Conservation (phyloP, 2,797 vertebrate genomes). For the Pelochelys cantorii region DNA sequence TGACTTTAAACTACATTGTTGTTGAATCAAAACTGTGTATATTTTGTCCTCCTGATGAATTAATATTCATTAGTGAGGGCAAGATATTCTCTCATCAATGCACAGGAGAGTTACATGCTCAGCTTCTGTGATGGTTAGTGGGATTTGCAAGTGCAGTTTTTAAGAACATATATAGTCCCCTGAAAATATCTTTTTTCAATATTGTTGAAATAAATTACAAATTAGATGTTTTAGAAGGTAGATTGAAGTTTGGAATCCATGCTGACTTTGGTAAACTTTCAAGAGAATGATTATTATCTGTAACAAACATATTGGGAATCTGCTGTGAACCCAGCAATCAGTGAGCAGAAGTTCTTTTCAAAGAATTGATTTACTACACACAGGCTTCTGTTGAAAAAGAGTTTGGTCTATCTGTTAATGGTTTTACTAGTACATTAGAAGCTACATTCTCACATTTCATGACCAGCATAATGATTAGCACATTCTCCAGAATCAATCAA, state of each 20-base stretch:
- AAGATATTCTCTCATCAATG: background rate
- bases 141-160: background rate
- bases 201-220: constrained; percentile 51
- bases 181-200: constrained; percentile 10
- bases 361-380: constrained; percentile 48
- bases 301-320: constrained; percentile 58
- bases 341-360: constrained; percentile 27
- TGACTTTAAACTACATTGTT: constrained; percentile 6
- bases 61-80: constrained; percentile 40
- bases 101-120: background rate
- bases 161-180: constrained; percentile 2
- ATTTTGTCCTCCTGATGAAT: constrained; percentile 5
- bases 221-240: constrained; percentile 23
- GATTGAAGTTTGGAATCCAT: constrained; percentile 22
- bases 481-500: constrained; percentile 35
- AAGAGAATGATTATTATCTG: constrained; percentile 36
- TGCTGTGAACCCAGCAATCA: constrained; percentile 15
- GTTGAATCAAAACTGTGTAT: background rate
- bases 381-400: constrained; percentile 39
- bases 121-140: constrained; percentile 9
- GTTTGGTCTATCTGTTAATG: constrained; percentile 13
- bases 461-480: constrained; percentile 20
- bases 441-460: constrained; percentile 25
- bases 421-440: constrained; percentile 27
- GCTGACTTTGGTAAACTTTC: constrained; percentile 24